Percentiles rank a stretch among this genome's conserved stretches.
phyloP scores from a whole-genome alignment of 2,888 invertebrate species.

The Amorpha juglandis region DNA sequence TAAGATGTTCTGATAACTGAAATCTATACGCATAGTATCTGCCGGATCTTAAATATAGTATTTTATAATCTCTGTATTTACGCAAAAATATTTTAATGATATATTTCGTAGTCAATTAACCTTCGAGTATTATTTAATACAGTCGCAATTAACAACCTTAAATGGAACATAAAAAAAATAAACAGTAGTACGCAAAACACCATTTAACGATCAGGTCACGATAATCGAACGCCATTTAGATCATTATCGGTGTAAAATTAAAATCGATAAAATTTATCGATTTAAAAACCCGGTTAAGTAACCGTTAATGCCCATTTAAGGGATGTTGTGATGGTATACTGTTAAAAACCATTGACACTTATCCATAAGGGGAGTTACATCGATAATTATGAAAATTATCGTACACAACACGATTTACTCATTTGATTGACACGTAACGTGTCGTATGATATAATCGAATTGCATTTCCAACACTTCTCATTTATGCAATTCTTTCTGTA shows the following conservation, averaged over 20 bases:
- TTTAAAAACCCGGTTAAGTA: slow-evolving; percentile 35
- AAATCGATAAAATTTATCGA: slow-evolving; percentile 47
- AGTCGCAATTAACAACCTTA: neutral
- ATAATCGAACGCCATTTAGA: slow-evolving; percentile 35
- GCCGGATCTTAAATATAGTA: too few species aligned
- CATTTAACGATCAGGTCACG: slow-evolving; percentile 40
- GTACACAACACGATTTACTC: neutral
- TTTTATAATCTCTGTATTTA: too few species aligned
- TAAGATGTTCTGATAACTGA: too few species aligned
- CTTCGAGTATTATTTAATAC: neutral
- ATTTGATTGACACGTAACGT: neutral
- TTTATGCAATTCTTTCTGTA: neutral
- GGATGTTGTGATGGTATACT: slow-evolving; percentile 16
- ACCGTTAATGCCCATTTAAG: slow-evolving; percentile 2
- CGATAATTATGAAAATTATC: slow-evolving; percentile 6
- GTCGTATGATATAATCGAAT: slow-evolving; percentile 9
- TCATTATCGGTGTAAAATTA: slow-evolving; percentile 41
- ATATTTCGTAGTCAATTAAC: neutral
- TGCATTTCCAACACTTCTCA: slow-evolving; percentile 11
- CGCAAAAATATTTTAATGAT: too few species aligned
- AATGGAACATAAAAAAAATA: neutral
- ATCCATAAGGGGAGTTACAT: neutral
- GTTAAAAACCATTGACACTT: slow-evolving; percentile 10
- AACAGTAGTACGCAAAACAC: slow-evolving; percentile 39
- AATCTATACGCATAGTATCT: too few species aligned